Percentiles rank a stretch among this genome's conserved stretches.
phyloP scores from a whole-genome alignment of 1,140 invertebrate species.

The Cydia amplana region DNA sequence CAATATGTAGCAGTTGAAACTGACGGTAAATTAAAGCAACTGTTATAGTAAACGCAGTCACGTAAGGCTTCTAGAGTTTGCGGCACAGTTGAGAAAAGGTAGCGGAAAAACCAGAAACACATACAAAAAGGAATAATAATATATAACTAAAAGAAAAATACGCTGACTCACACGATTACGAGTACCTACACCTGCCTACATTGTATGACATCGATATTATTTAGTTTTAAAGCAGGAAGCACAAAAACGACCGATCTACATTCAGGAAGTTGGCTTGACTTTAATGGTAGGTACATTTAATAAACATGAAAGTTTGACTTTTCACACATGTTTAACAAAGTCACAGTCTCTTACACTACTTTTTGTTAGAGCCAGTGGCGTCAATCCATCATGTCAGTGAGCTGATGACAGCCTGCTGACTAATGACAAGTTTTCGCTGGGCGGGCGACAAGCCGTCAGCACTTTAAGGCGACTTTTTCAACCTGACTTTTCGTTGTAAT shows the following conservation, averaged over 20 bases:
- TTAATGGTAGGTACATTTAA: no score
- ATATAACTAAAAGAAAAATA: no score
- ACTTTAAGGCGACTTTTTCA: neutral
- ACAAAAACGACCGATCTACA: no score
- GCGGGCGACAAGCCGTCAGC: neutral
- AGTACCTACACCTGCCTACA: no score
- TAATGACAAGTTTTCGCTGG: neutral
- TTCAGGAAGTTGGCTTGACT: no score
- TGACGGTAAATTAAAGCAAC: slow-evolving; percentile 24
- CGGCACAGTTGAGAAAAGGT: neutral
- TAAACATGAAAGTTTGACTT: neutral
- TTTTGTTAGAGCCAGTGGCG: neutral
- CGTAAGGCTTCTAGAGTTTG: slow-evolving; percentile 17
- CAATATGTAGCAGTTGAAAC: neutral
- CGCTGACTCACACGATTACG: no score
- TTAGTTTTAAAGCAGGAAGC: no score
- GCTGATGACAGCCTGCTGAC: neutral
- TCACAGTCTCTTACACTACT: no score
- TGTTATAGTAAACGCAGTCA: slow-evolving; percentile 19
- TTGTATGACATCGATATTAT: no score
- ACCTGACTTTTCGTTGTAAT: neutral
- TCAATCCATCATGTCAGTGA: neutral
- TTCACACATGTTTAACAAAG: neutral
- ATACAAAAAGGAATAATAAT: no score
- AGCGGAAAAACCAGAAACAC: neutral